phyloP scores from a whole-genome alignment of 2,888 invertebrate genomes.

The Embidobia sp. region DNA sequence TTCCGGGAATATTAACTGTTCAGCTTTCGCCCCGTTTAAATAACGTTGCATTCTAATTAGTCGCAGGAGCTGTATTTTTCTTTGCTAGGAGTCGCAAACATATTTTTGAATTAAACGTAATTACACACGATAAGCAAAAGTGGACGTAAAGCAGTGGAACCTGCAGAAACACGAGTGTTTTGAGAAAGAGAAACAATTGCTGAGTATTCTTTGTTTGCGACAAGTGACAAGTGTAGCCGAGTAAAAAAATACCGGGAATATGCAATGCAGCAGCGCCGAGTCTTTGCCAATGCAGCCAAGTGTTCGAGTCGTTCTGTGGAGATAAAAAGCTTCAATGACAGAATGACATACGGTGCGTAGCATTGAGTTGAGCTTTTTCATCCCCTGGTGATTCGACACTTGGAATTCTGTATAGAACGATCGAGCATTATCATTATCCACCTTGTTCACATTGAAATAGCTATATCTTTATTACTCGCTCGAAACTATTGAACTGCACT shows the following conservation, averaged over 20 bases:
- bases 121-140: conserved; percentile 15
- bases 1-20: too few species aligned
- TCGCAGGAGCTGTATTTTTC: too few species aligned
- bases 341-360: conserved; percentile 39
- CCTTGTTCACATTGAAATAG: conserved; percentile 32
- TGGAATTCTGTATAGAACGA: conserved; percentile 61
- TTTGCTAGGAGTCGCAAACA: too few species aligned
- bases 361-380: conserved; percentile 41
- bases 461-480: conserved; percentile 35
- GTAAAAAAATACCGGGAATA: conserved; percentile 41
- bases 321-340: conserved; percentile 54
- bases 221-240: conserved; percentile 49
- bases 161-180: conserved; percentile 15
- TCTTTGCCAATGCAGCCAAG: conserved; percentile 43
- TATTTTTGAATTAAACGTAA: conserved; percentile 23
- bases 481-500: conserved; percentile 6
- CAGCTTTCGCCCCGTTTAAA: too few species aligned
- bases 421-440: conserved; percentile 59
- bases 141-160: conserved; percentile 3
- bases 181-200: conserved; percentile 44
- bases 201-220: conserved; percentile 47
- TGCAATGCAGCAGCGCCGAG: conserved; percentile 6
- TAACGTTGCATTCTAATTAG: too few species aligned
- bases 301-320: conserved; percentile 48
- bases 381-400: conserved; percentile 57